phyloP scores from a whole-genome alignment of 2,113 vertebrate genomes.

The Brachyistius frenatus region DNA sequence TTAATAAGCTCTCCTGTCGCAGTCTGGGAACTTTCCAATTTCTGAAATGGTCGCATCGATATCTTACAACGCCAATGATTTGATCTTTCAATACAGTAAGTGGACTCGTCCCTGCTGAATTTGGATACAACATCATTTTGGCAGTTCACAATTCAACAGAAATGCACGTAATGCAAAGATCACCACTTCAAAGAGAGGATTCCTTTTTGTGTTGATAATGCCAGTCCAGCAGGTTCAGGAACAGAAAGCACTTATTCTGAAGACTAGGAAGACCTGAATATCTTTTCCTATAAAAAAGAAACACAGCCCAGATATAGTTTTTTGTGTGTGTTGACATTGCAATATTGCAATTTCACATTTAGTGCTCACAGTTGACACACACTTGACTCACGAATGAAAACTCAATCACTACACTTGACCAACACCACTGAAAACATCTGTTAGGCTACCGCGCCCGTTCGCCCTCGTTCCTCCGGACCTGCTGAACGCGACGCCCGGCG shows the following conservation, averaged over 20 bases:
- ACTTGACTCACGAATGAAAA: constrained; percentile 89
- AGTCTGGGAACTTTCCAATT: constrained; percentile 64
- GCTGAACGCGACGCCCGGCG: constrained; percentile 15
- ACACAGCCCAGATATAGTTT: constrained; percentile 81
- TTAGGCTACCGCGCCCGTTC: constrained; percentile 90
- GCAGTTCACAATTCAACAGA: constrained; percentile 84
- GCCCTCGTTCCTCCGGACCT: constrained; percentile 79
- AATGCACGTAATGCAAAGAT: constrained; percentile 79
- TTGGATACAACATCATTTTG: constrained; percentile 82
- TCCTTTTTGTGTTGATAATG: constrained; percentile 87
- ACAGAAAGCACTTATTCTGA: constrained; percentile 91
- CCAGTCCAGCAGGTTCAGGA: constrained; percentile 96
- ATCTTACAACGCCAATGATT: constrained; percentile 62
- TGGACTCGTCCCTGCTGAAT: constrained; percentile 79
- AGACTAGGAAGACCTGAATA: constrained; percentile 90
- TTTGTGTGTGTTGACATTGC: constrained; percentile 83
- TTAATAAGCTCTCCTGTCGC: constrained; percentile 69
- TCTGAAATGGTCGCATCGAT: constrained; percentile 62
- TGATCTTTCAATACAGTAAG: constrained; percentile 71
- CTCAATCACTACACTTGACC: constrained; percentile 92
- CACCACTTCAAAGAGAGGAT: constrained; percentile 73
- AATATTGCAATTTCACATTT: constrained; percentile 92
- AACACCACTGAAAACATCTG: constrained; percentile 87
- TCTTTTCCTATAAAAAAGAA: constrained; percentile 83
- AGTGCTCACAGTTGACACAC: constrained; percentile 93